Percentiles rank a stretch among this genome's conserved stretches.
phyloP scores from a whole-genome alignment of 2,113 vertebrate genomes.

The Sylvia atricapilla region DNA sequence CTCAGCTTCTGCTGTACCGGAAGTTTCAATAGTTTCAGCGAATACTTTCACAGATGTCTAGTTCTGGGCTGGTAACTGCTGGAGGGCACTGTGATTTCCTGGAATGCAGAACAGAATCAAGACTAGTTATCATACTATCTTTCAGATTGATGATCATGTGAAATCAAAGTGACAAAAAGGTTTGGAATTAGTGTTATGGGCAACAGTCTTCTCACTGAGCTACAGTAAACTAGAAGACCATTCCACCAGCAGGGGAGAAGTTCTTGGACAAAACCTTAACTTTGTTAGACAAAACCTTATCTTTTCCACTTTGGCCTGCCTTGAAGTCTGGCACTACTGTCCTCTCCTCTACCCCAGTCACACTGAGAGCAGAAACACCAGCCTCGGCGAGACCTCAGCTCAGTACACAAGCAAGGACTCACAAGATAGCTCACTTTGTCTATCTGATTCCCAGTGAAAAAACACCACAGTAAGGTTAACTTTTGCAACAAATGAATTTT shows the following conservation, averaged over 20 bases:
- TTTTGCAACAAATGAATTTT: neutral
- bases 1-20: neutral
- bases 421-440: neutral
- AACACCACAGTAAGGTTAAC: neutral
- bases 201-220: neutral
- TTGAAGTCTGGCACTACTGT: neutral
- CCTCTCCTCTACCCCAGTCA: neutral
- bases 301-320: neutral
- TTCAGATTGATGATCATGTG: neutral
- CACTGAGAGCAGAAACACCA: neutral
- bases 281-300: neutral
- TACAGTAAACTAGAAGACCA: neutral
- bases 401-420: neutral
- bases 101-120: neutral
- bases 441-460: neutral
- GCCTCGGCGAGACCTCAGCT: neutral
- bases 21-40: neutral
- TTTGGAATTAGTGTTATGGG: neutral
- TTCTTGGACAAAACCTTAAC: neutral
- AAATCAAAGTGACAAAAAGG: neutral
- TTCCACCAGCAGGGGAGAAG: neutral
- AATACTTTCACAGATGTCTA: neutral
- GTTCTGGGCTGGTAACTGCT: neutral
- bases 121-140: neutral
- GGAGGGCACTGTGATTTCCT: neutral